phyloP scores from a whole-genome alignment of 2,113 vertebrate species.

The Proteles cristata region DNA sequence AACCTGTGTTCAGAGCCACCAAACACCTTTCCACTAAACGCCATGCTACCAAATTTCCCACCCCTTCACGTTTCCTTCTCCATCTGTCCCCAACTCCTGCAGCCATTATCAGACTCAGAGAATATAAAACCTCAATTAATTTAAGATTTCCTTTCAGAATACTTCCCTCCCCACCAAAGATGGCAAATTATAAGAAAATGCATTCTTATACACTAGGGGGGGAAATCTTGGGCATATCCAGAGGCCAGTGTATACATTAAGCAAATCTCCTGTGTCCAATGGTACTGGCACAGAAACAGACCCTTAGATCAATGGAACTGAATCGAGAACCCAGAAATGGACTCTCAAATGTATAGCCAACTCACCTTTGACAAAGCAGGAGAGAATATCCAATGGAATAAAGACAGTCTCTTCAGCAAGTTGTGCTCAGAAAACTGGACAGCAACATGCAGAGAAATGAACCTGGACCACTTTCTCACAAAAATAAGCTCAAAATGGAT shows the following conservation, averaged over 20 bases:
- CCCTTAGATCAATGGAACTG: no score
- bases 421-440: no score
- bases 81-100: background rate
- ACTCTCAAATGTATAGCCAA: no score
- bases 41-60: background rate
- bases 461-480: no score
- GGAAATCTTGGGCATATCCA: background rate
- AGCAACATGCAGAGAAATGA: no score
- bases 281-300: background rate
- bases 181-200: slow-evolving; percentile 12
- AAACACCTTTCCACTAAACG: background rate
- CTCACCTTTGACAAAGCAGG: no score
- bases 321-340: no score
- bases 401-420: no score
- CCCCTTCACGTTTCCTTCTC: background rate
- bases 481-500: no score
- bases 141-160: background rate
- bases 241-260: background rate
- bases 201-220: background rate
- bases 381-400: no score
- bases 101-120: background rate
- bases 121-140: background rate
- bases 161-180: background rate
- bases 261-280: background rate
- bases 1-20: background rate